A percentile compares a stretch with the other conserved stretches of the same genome.
phyloP scores from a whole-genome alignment of 2,888 invertebrate species.

The Andrena hattorfiana region DNA sequence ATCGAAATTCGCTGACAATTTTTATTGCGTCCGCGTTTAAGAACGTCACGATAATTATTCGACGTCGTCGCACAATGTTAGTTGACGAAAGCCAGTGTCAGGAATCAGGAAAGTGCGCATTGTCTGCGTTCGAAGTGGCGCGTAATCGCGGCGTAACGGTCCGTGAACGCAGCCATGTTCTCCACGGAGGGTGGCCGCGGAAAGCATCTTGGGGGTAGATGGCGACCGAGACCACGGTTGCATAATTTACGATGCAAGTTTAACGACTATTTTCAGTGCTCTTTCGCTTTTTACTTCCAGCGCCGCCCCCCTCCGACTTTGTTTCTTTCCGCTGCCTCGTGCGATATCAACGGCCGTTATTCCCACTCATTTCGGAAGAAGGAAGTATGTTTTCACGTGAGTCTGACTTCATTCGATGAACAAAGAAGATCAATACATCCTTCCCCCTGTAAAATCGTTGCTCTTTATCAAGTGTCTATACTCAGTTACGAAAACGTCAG shows the following conservation, averaged over 20 bases:
- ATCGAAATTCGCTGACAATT: background rate
- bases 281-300: conserved; percentile 65
- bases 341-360: conserved; percentile 30
- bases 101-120: conserved; percentile 42
- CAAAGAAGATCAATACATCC: conserved; percentile 16
- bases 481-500: conserved; percentile 9
- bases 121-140: conserved; percentile 68
- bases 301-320: conserved; percentile 34
- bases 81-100: background rate
- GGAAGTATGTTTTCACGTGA: conserved; percentile 25
- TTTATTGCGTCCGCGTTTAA: background rate
- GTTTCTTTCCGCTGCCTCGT: conserved; percentile 38
- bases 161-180: conserved; percentile 66
- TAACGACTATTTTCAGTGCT: conserved; percentile 78
- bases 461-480: background rate
- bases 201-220: conserved; percentile 61
- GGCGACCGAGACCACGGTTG: conserved; percentile 56
- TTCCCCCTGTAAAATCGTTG: conserved; percentile 20
- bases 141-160: conserved; percentile 71
- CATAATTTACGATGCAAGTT: conserved; percentile 80
- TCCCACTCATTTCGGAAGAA: conserved; percentile 44
- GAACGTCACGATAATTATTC: conserved; percentile 7
- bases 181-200: conserved; percentile 52
- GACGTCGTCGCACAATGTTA: background rate
- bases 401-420: conserved; percentile 2